phyloP scores from a whole-genome alignment of 2,113 vertebrate species.

The Lampris incognitus region DNA sequence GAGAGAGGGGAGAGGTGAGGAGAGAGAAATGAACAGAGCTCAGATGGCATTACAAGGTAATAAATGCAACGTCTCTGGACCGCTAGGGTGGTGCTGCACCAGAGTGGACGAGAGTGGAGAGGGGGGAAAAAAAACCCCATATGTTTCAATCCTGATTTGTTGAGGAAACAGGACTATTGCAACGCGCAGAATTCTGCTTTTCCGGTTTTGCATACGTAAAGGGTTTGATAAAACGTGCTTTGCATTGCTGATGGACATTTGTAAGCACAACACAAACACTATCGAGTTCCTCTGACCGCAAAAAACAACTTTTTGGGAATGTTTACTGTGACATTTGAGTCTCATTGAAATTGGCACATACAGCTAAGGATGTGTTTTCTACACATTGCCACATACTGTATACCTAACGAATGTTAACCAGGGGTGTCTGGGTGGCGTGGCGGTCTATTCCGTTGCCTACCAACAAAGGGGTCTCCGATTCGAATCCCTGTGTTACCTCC shows the following conservation, averaged over 20 bases:
- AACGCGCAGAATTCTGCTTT: slow-evolving; percentile 30
- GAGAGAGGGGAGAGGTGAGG: slow-evolving; percentile 12
- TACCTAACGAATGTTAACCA: too few species aligned
- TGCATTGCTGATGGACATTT: slow-evolving; percentile 1
- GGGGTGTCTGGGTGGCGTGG: too few species aligned
- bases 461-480: too few species aligned
- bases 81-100: slow-evolving; percentile 27
- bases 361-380: too few species aligned
- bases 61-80: slow-evolving; percentile 58
- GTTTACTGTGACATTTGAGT: background rate
- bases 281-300: slow-evolving; percentile 35
- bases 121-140: slow-evolving; percentile 14
- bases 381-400: too few species aligned
- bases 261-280: slow-evolving; percentile 29
- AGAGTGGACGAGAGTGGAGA: slow-evolving; percentile 17
- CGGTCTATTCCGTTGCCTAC: too few species aligned
- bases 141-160: slow-evolving; percentile 37
- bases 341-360: too few species aligned
- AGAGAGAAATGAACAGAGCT: background rate
- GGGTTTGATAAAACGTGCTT: slow-evolving; percentile 8
- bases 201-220: slow-evolving; percentile 25
- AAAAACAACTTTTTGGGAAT: background rate
- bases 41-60: slow-evolving; percentile 53
- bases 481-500: too few species aligned
- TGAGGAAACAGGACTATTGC: slow-evolving; percentile 20